phyloP scores from a whole-genome alignment of 2,888 invertebrate genomes.

The Suillia variegata region DNA sequence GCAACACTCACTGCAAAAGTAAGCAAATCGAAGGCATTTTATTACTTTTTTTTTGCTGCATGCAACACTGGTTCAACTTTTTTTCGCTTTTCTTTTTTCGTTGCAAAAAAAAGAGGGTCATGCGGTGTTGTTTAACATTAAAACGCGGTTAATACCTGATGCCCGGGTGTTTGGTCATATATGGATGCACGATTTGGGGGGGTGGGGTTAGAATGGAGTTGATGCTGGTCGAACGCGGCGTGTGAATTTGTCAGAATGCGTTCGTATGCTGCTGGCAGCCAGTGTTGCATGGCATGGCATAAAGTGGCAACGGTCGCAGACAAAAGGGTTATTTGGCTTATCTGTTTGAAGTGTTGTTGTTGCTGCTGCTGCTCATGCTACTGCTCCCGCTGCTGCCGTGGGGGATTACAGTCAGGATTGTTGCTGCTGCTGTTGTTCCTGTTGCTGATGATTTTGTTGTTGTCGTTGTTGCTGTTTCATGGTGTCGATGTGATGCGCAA shows the following conservation, averaged over 20 bases:
- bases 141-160: conserved; percentile 51
- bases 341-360: conserved; percentile 9
- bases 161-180: conserved; percentile 25
- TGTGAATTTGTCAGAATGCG: conserved; percentile 9
- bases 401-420: not conserved
- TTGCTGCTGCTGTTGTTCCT: conserved; percentile 13
- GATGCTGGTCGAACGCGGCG: conserved; percentile 5
- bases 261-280: not conserved
- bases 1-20: no score
- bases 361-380: conserved; percentile 10
- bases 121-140: conserved; percentile 50
- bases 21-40: no score
- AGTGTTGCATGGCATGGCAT: not conserved
- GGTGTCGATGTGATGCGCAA: conserved; percentile 30
- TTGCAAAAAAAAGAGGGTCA: no score
- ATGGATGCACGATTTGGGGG: no score
- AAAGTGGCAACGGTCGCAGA: not conserved
- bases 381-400: conserved; percentile 2
- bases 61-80: no score
- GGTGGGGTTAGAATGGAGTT: not conserved
- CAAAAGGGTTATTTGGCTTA: conserved; percentile 5
- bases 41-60: no score
- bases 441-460: not conserved
- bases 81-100: no score
- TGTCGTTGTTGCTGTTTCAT: not conserved